These are phyloP conservation scores for Andrena bucephala DNA, from an alignment of 2,888 invertebrate genomes.

Conservation along the genomic window DNA sequence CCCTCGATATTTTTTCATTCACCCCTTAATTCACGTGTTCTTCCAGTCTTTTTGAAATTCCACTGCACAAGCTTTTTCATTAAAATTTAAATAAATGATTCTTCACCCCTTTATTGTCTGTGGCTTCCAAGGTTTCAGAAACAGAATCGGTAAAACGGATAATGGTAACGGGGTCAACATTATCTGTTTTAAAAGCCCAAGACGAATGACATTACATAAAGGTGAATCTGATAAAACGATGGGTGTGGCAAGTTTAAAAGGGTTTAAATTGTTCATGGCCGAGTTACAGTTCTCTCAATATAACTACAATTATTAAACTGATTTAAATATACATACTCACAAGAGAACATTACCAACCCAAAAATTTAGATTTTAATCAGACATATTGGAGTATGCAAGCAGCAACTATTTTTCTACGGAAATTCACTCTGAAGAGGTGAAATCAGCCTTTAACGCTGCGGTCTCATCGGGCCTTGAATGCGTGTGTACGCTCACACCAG, in stretches of 20 bases:
- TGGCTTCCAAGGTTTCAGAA: background rate
- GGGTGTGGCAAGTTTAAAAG: constrained; percentile 40
- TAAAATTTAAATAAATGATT: constrained; percentile 11
- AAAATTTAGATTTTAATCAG: too few species aligned
- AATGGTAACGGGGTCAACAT: background rate
- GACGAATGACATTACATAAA: constrained; percentile 49
- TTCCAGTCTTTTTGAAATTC: background rate
- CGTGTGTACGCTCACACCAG: too few species aligned
- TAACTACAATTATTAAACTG: background rate
- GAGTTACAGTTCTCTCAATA: background rate
- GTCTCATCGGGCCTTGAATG: too few species aligned
- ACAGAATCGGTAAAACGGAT: background rate
- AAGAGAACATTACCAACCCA: too few species aligned
- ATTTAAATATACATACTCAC: too few species aligned
- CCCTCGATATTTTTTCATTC: too few species aligned
- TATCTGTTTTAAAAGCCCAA: constrained; percentile 30
- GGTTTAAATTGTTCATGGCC: constrained; percentile 27
- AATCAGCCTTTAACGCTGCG: too few species aligned
- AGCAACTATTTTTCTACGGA: too few species aligned
- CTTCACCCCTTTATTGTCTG: too few species aligned
- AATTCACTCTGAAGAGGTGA: too few species aligned
- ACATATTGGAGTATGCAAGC: too few species aligned
- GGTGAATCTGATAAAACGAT: constrained; percentile 40
- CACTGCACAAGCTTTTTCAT: constrained; percentile 7
- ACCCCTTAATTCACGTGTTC: background rate